Evolutionary conservation across 2,888 invertebrate species (phyloP).

Genomic region (Epiblema foenella): DNA sequence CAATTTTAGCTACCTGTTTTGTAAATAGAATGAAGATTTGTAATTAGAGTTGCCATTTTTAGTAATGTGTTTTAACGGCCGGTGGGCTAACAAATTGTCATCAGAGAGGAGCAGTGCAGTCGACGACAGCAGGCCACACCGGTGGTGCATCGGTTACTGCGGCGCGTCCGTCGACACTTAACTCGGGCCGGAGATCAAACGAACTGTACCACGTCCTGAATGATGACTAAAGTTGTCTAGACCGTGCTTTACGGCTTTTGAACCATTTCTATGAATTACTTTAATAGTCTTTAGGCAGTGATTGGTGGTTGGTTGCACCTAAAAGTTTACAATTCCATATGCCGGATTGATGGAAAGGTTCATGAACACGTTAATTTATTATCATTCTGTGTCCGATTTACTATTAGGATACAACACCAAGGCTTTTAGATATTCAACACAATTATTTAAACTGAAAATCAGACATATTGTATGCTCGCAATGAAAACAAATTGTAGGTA

Average conservation of each 20-base stretch:
- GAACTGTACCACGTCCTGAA: slow-evolving; percentile 30
- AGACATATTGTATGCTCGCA: not conserved
- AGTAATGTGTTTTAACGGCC: slow-evolving; percentile 17
- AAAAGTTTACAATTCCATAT: too few relatives aligned
- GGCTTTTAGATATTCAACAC: not conserved
- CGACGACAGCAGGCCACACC: slow-evolving; percentile 36
- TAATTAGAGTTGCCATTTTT: slow-evolving; percentile 8
- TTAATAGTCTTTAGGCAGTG: slow-evolving; percentile 11
- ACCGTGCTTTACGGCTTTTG: slow-evolving; percentile 32
- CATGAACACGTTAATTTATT: not conserved
- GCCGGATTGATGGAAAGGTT: not conserved
- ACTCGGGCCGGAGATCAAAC: slow-evolving; percentile 36
- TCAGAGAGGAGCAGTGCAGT: slow-evolving; percentile 18
- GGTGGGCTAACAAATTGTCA: slow-evolving; percentile 41
- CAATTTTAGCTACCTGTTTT: slow-evolving; percentile 5
- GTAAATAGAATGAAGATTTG: slow-evolving; percentile 6
- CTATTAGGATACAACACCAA: not conserved
- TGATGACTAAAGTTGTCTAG: slow-evolving; percentile 42
- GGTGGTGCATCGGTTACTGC: slow-evolving; percentile 22
- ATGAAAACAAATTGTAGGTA: too few relatives aligned
- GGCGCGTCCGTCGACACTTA: slow-evolving; percentile 38
- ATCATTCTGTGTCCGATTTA: too few relatives aligned
- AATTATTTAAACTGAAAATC: not conserved
- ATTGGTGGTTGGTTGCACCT: not conserved
- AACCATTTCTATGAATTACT: slow-evolving; percentile 33